A percentile compares a stretch with the other conserved stretches of the same genome.
phyloP scores from a whole-genome alignment of 2,888 invertebrate genomes.

The Xanthostigma xanthostigma region DNA sequence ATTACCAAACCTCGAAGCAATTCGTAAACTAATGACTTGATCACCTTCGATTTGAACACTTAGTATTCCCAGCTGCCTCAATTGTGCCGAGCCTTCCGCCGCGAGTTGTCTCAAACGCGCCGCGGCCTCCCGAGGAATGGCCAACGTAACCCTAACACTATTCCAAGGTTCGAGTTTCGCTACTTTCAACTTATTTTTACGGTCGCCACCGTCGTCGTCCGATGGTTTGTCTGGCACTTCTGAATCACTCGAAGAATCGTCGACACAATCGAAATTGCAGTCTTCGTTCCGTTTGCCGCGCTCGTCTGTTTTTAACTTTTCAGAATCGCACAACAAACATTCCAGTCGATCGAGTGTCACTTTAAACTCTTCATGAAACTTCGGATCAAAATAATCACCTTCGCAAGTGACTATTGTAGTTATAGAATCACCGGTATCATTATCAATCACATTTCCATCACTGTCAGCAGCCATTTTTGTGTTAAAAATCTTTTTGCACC shows the following conservation, averaged over 20 bases:
- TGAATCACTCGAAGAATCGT: background rate
- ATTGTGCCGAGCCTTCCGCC: slow-evolving; percentile 73
- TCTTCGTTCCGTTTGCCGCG: background rate
- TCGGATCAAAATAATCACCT: slow-evolving; percentile 78
- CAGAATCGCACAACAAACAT: slow-evolving; percentile 40
- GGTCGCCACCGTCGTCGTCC: background rate
- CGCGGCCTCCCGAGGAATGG: slow-evolving; percentile 93
- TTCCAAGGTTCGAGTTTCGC: slow-evolving; percentile 94
- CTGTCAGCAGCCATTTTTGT: slow-evolving; percentile 66
- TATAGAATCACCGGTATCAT: slow-evolving; percentile 58
- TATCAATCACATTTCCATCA: slow-evolving; percentile 51
- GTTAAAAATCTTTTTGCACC: background rate
- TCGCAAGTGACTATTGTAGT: slow-evolving; percentile 81
- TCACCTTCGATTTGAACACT: slow-evolving; percentile 90
- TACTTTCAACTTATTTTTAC: slow-evolving; percentile 33
- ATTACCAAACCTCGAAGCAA: slow-evolving; percentile 46
- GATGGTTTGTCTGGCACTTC: background rate
- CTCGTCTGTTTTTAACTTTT: background rate
- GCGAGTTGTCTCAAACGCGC: slow-evolving; percentile 80
- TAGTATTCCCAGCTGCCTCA: slow-evolving; percentile 84
- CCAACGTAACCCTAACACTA: slow-evolving; percentile 93
- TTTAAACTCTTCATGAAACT: slow-evolving; percentile 68
- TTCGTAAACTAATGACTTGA: slow-evolving; percentile 56
- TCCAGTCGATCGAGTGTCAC: slow-evolving; percentile 63
- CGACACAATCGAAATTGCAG: background rate